phyloP scores from a whole-genome alignment of 2,113 vertebrate species.

The Anoura caudifer region DNA sequence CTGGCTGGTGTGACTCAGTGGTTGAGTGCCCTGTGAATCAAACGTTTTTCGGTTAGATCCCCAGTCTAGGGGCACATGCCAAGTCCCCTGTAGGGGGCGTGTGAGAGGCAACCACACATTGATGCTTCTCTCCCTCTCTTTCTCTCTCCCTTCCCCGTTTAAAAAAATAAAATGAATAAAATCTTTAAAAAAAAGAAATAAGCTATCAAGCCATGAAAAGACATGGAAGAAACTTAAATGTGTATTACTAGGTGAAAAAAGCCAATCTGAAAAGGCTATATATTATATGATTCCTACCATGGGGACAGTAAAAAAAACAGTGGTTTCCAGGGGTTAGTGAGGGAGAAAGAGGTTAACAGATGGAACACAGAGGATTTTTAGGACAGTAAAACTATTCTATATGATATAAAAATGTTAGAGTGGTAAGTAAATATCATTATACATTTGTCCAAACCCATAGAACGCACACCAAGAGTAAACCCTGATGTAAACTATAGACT shows the following conservation, averaged over 20 bases:
- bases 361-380: not conserved
- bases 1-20: too few species aligned
- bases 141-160: too few species aligned
- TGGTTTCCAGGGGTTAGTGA: not conserved
- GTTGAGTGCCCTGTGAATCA: too few species aligned
- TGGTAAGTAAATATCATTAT: not conserved
- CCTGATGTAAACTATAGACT: not conserved
- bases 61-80: too few species aligned
- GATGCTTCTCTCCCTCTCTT: too few species aligned
- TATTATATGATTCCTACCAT: not conserved
- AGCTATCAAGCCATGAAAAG: not conserved
- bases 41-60: too few species aligned
- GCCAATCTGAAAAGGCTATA: not conserved
- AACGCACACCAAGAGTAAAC: not conserved
- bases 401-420: not conserved
- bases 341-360: not conserved
- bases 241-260: not conserved
- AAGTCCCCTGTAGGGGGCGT: too few species aligned
- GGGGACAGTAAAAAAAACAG: not conserved
- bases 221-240: not conserved
- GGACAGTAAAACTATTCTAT: not conserved
- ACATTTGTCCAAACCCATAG: not conserved
- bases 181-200: not conserved
- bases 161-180: too few species aligned
- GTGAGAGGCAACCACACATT: too few species aligned